Base-by-base conservation (phyloP, 2,113 vertebrate species). In the Epinephelus lanceolatus region DNA sequence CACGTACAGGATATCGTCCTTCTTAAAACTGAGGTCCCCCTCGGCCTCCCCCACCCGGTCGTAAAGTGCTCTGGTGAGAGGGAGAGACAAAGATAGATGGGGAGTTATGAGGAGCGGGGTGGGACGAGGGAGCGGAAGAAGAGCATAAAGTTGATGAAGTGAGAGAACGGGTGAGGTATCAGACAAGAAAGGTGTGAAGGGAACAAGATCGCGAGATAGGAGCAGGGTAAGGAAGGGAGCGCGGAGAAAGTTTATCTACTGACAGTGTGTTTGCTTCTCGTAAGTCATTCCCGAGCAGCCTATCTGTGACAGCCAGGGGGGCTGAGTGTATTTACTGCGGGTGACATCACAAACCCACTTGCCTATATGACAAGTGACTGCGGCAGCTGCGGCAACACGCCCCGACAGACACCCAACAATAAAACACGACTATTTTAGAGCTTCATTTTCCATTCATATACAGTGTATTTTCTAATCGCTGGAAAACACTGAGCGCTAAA, bases 1-100 rank as follows among this genome's bases (percentile, higher is more conserved):
- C 67, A 99, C 96, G 19, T 96, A 99, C 25, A 99, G 96, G 91
- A 99, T 99, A 86, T 99, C 98, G 17, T 99, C 98, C 89, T 99
- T 99, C 95, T 99, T 99, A 89, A 99, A 99, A 91, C 96, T 98
- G 79, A 99, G 96, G 91, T 99, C 98, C 2, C 96, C 96, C 45
- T 98, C 96, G n/a, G 96, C 93, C 81, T 99, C 98, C 8, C 97
- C 97, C 76, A 96, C 88, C 72, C 98, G 96, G 68, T 99, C 98
- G 74, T 98, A 99, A 93, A 99, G 97, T 94, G 98, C 97, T 96
- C 98, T 99, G 94, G 85, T 25, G 71, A 45, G 57, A 73, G 30
- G 78, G 76, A 61, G 81, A 83, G 81, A 90, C 66, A 67, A 76
- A 83, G 80, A 88, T 53, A 79, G 66, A 90, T 83, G 72, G 57